Evolutionary conservation across 2,113 vertebrate species (phyloP), one percentile per base, ranked within the genome.

Genomic region (Pogonocichla stellata): DNA sequence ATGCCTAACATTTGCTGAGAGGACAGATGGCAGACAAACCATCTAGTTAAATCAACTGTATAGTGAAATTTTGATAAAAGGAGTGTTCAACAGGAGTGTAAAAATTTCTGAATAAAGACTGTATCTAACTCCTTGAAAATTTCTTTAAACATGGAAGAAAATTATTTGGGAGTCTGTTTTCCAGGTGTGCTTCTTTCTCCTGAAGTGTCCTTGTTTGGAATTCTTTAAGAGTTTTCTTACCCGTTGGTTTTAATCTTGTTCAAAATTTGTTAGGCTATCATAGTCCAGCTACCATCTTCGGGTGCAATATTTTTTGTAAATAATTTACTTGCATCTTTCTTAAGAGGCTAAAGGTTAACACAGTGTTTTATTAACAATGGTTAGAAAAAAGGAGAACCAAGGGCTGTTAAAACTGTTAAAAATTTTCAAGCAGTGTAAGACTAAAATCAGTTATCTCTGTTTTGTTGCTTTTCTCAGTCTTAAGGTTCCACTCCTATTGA

Each of bases 21-120:
- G 88, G 81, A 92, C 96, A 96, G 88, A 90, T 96, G 93, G 91
- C 91, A 96, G 92, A 91, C 82, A 73, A 95, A 51, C 79, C 74
- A 85, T 80, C 74, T 74, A 94, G 86, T 96, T 94, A 43, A 13
- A 80, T 84, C 80, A 74, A 14, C 67, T 83, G 40, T 90, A 48
- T 64, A 58, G 61, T 79, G 82, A 81, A 94, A 90, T 78, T 70
- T 31, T 73, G 67, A 89, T 80, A 89, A 93, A 92, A 84, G 66
- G 25, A 70, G 28, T 57, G 57, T 66, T 94, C 56, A 48, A 51
- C 2, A 26, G 33, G 70, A 70, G 25, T 18, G 42, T 80, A 80
- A 93, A 56, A 77, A 42, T 34, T 87, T 61, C 53, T 51, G 38
- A 80, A 33, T 54, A 86, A 80, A 88, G 93, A 6, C 20, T 88